Base-by-base conservation (phyloP, 2,797 vertebrate genomes). In the Allobates femoralis region DNA sequence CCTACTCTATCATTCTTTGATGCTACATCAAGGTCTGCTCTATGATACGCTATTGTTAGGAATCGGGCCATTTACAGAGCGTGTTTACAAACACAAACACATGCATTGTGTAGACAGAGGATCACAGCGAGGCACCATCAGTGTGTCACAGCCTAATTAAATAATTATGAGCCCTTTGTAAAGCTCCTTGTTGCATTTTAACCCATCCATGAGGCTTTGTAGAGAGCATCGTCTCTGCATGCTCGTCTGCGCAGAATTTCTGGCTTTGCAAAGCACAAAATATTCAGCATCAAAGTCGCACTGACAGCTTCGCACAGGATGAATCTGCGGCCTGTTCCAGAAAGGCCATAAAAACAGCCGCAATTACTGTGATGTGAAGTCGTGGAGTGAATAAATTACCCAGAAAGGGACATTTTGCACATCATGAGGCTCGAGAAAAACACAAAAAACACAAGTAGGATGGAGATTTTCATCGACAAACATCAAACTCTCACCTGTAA, bases 331-430 rank as follows among this genome's bases (percentile, higher is more conserved):
- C 8, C 32, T 28, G 26, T 83, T 62, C 64, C 66, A 71, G 73
- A 15, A 41, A 46, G 81, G 81, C 79, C 74, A 60, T 51, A 32
- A 37, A 79, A 71, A 71, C 76, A 21, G 28, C 14, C 64, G 60
- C 75, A 83, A 84, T 79, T 53, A 79, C 41, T 62, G 55, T 79
- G 86, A 87, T 73, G 62, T 78, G 86, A 60, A 87, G 56, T n/a
- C 32, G 18, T 55, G 34, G 19, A 4, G 19, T 19, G 80, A 87
- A 79, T 73, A 30, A 53, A 79, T 64, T 37, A 64, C 53, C 46
- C 16, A 30, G 14, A 82, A 30, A 71, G 64, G 32, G 14, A 71
- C 37, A 71, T 78, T 87, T 79, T 60, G 64, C 30, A 62, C 55
- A 64, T 79, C 76, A 73, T 26, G 34, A 58, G 64, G 23, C 21